Evolutionary conservation across 2,113 vertebrate genomes (phyloP), one percentile per base, ranked within the genome.

Genomic region (Pseudorhombus dupliciocellatus): DNA sequence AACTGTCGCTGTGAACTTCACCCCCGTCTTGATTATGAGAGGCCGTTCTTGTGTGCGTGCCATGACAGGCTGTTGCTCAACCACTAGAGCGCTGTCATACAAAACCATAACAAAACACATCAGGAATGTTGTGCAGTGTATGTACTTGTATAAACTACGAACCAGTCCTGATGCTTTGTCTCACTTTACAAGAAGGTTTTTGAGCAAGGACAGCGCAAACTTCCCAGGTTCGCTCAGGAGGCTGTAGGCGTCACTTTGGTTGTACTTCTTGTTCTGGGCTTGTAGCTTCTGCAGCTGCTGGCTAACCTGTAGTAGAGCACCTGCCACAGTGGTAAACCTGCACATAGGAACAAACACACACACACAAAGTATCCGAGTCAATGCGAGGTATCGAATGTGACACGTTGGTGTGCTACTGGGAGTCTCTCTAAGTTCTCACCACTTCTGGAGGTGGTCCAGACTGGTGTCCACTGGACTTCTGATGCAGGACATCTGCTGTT

Each of bases 11-110:
- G 93, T 94, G 64, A 98, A 97, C 15, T 93, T 93, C 2, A 95
- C 94, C 5, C 91, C 90, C 0, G 96, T 98, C 90, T 97, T 98
- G 50, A 98, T 69, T 15, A 98, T 92, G 14, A 97, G 79, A 0
- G 96, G 96, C 57, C 95, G 93, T 54, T 95, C 94, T 7, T 94
- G 92, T 44, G 94, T 92, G 1, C 91, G 96, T 1, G 92, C 91
- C 96, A 96, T 97, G 77, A 92, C 91, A 0, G 97, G 97, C 80
- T 98, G 97, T 70, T 95, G 94, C 88, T 97, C 96, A 42, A 98
- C 95, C 80, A 98, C 96, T n/a, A 98, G 94, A 5, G 97, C 96
- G 28, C 97, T 98, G 78, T 74, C 78, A 84, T 16, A 37, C 16
- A 57, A 70, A 5, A 26, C 5, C 46, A 58, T 3, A 59, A 28